Evolutionary conservation across 2,888 invertebrate species (phyloP).

Genomic region (Yponomeuta cagnagella): DNA sequence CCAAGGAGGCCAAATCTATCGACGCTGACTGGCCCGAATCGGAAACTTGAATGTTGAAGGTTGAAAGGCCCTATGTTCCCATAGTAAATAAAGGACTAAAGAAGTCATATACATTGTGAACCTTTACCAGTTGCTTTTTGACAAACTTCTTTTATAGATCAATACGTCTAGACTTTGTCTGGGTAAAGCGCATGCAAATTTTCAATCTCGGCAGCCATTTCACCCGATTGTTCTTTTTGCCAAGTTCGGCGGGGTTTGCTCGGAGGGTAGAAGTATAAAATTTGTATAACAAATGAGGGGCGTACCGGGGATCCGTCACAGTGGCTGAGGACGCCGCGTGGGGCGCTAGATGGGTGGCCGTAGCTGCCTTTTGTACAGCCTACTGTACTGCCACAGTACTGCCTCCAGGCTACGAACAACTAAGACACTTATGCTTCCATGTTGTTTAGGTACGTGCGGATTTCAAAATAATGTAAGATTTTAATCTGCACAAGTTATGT

Average conservation of each 20-base stretch:
- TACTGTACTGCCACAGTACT: slow-evolving; percentile 30
- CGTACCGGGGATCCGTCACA: slow-evolving; percentile 71
- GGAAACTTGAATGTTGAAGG: too few relatives aligned
- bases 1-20: too few relatives aligned
- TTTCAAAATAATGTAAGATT: background rate
- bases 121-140: background rate
- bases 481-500: too few relatives aligned
- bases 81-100: too few relatives aligned
- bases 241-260: slow-evolving; percentile 49
- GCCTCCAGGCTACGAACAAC: background rate
- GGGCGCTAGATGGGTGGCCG: slow-evolving; percentile 70
- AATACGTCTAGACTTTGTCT: background rate
- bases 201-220: slow-evolving; percentile 3
- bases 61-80: too few relatives aligned
- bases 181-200: slow-evolving; percentile 4
- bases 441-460: background rate
- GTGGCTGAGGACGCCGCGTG: slow-evolving; percentile 61
- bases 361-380: slow-evolving; percentile 20
- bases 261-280: slow-evolving; percentile 70
- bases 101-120: too few relatives aligned
- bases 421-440: background rate
- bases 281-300: slow-evolving; percentile 76
- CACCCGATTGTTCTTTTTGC: slow-evolving; percentile 44
- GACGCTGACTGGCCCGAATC: too few relatives aligned
- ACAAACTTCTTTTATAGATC: background rate